Base-by-base conservation (phyloP, 2,113 vertebrate species). In the Tricholaema leucomelas region DNA sequence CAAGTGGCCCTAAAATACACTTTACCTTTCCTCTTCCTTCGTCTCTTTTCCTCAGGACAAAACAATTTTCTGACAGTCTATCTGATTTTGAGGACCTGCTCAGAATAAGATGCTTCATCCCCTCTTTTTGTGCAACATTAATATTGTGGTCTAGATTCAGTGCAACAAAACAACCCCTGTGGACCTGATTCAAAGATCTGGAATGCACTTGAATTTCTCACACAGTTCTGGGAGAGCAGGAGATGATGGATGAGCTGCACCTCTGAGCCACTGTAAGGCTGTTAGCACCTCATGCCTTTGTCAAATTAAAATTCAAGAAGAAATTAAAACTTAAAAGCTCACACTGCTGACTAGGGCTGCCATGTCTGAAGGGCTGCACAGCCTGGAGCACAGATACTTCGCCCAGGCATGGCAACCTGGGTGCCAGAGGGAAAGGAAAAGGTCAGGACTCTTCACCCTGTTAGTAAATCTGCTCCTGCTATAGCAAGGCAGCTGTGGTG, bases 1-100 rank as follows among this genome's bases (percentile, higher is more conserved):
- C 33, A 18, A 64, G 77, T 72, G 90, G 85, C 89, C 81, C 87
- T 91, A 92, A 92, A 78, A 78, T 40, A 70, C 38, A 24, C 27
- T 84, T 55, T 65, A 61, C 65, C 38, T 71, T 21, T 73, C 40
- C 15, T 33, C 61, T 88, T 66, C 28, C 25, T 23, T 17, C 36
- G 31, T 13, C 23, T 63, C 25, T 75, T 75, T 63, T 85, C 64
- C 58, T 77, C 84, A 40, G 69, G 63, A 59, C 33, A 82, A 86
- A 58, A 48, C 42, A 46, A 48, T 46, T 86, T 88, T 89, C 73
- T 71, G 69, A 81, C 33, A 81, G 66, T 16, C 16, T 2, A 73
- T 48, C 24, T 83, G 63, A 84, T 85, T 79, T 73, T 76, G 30
- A 35, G 42, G 44, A 3, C 10, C 73, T 50, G 56, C 33, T 36